Evolutionary conservation across 1,140 invertebrate genomes (phyloP), one percentile per base, ranked within the genome.

Genomic region (Chlorops oryzae): DNA sequence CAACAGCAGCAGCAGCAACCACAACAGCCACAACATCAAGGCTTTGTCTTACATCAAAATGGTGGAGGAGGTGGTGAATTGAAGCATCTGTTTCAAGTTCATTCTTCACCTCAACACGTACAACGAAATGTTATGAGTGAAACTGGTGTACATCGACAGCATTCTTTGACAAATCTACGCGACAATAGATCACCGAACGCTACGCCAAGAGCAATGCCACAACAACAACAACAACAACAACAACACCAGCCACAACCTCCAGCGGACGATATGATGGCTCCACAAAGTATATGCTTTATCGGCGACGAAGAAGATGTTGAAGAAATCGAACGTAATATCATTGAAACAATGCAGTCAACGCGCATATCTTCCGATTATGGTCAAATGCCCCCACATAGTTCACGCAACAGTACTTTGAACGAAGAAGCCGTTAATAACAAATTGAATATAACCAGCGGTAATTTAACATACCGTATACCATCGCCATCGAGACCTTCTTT

Each of bases 221-320:
- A n/a, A n/a, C n/a, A n/a, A n/a, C n/a, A n/a, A n/a, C n/a, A n/a
- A n/a, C n/a, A n/a, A n/a, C n/a, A n/a, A n/a, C 23, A 27, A 43
- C 42, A 20, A 27, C 48, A 18, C 54, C 50, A 10, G 37, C 18
- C 17, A 7, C 63, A 65, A 34, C 45, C 46, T 22, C 50, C 49
- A 39, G 56, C 59, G 12, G 63, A 69, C 39, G 63, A 70, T 40
- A 65, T 70, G 56, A 70, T 70, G 66, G 89, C 90, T 62, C 90
- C 90, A 7, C 90, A 93, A 72, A 91, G 87, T 75, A 91, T 92
- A 57, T 92, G 89, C 24, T 94, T 92, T 64, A 92, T 92, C 58
- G 89, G 88, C 70, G 84, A 82, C 65, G 75, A 65, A 24, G 72
- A 75, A 51, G 74, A 74, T 43, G 62, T 72, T 25, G 67, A 70